Conservation (phyloP, 1,140 invertebrate genomes). For the Samia ricini region DNA sequence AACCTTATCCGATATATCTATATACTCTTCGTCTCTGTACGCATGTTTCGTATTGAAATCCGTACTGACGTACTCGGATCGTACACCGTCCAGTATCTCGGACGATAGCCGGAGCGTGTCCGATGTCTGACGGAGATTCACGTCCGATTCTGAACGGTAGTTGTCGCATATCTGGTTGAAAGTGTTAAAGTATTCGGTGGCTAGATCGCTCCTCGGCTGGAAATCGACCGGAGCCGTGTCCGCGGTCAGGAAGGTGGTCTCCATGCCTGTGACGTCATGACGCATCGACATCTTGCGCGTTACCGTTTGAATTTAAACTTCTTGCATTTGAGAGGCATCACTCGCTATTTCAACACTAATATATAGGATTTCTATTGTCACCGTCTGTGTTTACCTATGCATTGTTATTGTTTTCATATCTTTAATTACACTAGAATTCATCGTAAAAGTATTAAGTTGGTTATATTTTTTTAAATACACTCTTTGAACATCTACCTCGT, state of each 20-base stretch:
- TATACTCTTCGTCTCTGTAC: not conserved
- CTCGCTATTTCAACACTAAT: constrained; percentile 12
- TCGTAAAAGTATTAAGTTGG: too few species aligned
- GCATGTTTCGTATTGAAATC: constrained; percentile 38
- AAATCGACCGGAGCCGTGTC: constrained; percentile 57
- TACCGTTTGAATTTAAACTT: constrained; percentile 42
- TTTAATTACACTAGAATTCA: not conserved
- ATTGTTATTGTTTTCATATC: not conserved
- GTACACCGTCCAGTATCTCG: constrained; percentile 57
- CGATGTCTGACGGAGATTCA: constrained; percentile 53
- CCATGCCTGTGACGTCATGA: constrained; percentile 56
- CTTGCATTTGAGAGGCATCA: constrained; percentile 45
- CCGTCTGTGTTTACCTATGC: constrained; percentile 7
- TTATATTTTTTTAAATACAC: too few species aligned
- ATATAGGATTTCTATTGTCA: not conserved
- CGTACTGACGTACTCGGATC: constrained; percentile 55
- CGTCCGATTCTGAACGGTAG: constrained; percentile 52
- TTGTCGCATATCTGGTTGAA: constrained; percentile 70
- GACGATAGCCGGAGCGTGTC: constrained; percentile 54
- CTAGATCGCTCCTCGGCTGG: constrained; percentile 53
- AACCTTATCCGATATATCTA: constrained; percentile 42
- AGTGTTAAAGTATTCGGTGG: constrained; percentile 66
- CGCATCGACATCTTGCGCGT: constrained; percentile 46
- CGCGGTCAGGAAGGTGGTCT: constrained; percentile 53
- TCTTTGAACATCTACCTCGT: too few species aligned